Base-by-base conservation (phyloP, 2,113 vertebrate species). In the Pelecanoides urinatrix region DNA sequence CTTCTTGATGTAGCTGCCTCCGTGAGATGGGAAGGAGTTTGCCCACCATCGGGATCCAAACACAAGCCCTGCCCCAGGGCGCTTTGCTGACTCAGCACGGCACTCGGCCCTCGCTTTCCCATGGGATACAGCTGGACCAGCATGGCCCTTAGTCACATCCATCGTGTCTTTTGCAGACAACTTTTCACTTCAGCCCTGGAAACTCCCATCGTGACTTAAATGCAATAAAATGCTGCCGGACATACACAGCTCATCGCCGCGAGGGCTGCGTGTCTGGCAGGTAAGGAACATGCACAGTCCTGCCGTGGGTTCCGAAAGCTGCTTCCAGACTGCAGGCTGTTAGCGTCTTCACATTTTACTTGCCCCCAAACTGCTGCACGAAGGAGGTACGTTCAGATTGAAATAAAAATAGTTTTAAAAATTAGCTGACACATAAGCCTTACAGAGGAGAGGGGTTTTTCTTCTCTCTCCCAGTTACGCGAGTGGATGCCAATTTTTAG, bases 211-310 rank as follows among this genome's bases (percentile, higher is more conserved):
- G 5, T 13, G 20, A 49, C 26, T 71, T 26, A 22, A 59, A 25
- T 4, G 38, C 26, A 27, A 6, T 17, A 34, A 53, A n/a, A 32
- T 1, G 11, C 74, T n/a, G 75, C 23, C 0, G 2, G 68, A 7
- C 32, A 2, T 10, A 8, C 2, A 13, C 16, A 7, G 30, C 32
- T 65, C 2, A 18, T 25, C 11, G 2, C 20, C 0, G 11, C 1
- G 10, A 32, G 50, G 44, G 58, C 77, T 25, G 56, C 5, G 1
- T 0, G 7, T 5, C 19, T 9, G 62, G 16, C 7, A 11, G 40
- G 29, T 23, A 11, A 52, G 52, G 38, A 80, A 27, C 65, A 18
- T 3, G 11, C 12, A 26, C 16, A 62, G 25, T 18, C 22, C 50
- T 49, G 40, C 40, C 1, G 2, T 2, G 12, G 65, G 36, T 13